Base-by-base conservation (phyloP, 1,140 invertebrate genomes). In the Aphidius ervi region DNA sequence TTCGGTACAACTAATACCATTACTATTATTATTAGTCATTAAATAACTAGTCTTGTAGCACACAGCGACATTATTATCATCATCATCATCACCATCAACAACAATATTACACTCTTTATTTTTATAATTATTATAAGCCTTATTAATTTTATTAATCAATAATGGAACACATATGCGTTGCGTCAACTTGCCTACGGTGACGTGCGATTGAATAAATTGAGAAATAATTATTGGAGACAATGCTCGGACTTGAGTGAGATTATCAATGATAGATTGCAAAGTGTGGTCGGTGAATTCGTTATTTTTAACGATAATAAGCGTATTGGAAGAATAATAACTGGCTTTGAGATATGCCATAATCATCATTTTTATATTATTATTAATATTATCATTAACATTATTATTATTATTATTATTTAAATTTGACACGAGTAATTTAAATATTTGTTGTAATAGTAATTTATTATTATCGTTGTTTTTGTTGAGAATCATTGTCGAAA, bases 151-250 rank as follows among this genome's bases (percentile, higher is more conserved):
- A 63, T 69, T 71, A 75, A 77, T 76, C 72, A 69, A 72, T 78
- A 78, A 72, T 79, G 76, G 78, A 80, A 80, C 78, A 80, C 78
- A 80, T 80, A 77, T 78, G 74, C 75, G 78, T 77, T 78, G 78
- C 76, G 66, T 70, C 74, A 78, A 76, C 78, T 79, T 74, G 68
- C 63, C 75, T 64, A 74, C 72, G 71, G 74, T 75, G 73, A 76
- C 69, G 64, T 70, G 69, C 65, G 63, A 56, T 42, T 56, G 65
- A 66, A 72, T 63, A 64, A 63, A 65, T 23, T 49, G 41, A 42
- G 41, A 58, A 42, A 46, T 59, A 48, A 46, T 58, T 59, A 53
- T 58, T 42, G 58, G 61, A 70, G 67, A 71, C 68, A 67, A 61
- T 68, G 64, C 71, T 66, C 67, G 67, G 69, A 61, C 67, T 63